Percentiles rank a stretch among this genome's conserved stretches.
phyloP scores from a whole-genome alignment of 2,113 vertebrate species.

The Dinomys branickii region DNA sequence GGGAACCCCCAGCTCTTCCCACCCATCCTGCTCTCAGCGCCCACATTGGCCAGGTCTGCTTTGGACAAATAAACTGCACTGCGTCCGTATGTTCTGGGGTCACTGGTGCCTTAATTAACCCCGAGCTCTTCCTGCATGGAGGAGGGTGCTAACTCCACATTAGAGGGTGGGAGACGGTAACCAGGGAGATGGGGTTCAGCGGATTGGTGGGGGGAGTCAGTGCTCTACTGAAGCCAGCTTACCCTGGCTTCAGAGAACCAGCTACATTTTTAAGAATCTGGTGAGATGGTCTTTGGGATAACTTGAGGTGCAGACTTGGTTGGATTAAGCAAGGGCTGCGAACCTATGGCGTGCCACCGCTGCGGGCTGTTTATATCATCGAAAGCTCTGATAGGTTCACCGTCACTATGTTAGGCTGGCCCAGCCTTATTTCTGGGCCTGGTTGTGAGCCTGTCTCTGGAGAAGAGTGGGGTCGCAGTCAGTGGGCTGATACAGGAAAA shows the following conservation, averaged over 20 bases:
- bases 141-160: neutral
- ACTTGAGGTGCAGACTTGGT: neutral
- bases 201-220: neutral
- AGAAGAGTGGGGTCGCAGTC: neutral
- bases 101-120: neutral
- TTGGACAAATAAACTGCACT: neutral
- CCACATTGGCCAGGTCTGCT: neutral
- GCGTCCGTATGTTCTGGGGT: no score
- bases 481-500: neutral
- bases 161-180: neutral
- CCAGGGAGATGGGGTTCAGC: neutral
- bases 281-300: neutral
- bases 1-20: rapidly evolving
- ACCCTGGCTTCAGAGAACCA: rapidly evolving
- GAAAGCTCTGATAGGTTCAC: neutral
- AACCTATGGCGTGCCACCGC: neutral
- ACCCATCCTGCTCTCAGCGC: neutral
- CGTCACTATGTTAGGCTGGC: neutral
- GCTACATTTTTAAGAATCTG: neutral
- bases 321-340: neutral
- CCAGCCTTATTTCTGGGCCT: no score
- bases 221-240: neutral
- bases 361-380: neutral
- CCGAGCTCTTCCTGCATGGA: neutral
- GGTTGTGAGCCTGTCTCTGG: neutral